Base-by-base conservation (phyloP, 2,797 vertebrate genomes). In the Luscinia luscinia region DNA sequence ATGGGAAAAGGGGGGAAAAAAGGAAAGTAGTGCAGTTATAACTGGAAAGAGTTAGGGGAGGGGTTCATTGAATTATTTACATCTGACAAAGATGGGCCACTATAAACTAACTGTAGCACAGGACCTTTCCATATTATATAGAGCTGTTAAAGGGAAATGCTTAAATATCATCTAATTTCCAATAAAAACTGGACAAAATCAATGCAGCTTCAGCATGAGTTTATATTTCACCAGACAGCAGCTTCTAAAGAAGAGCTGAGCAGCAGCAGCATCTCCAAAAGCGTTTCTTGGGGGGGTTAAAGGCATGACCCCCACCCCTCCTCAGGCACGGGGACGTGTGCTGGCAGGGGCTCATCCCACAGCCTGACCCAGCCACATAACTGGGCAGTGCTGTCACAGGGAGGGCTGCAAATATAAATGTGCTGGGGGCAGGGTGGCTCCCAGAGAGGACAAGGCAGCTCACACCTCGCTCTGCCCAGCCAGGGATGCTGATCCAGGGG, bases 391-490 rank as follows among this genome's bases (percentile, higher is more conserved):
- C 63, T 21, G 94, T 89, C 95, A 87, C 87, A 58, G 1, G 30
- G 30, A 52, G 58, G 11, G 1, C 38, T 73, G 67, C 75, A 34
- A 48, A 85, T 83, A 94, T 59, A 89, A 96, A 49, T 0, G 0
- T 18, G 52, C 49, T 1, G 1, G 81, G 3, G 2, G 2, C 89
- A 79, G 48, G 43, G 20, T 51, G 81, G 23, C 75, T 34, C 34
- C 34, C 34, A 34, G 34, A 34, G 34, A 34, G 34, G 34, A 34
- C 34, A 34, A 34, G 34, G 34, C 34, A 34, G 34, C 34, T 66
- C 55, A 2, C 2, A 0, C 22, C 34, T 59, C 3, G 0, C 6
- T 1, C 36, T 78, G 72, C 73, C 68, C 0, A 0, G 32, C 4
- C 0, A 15, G 78, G 70, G 58, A 27, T 38, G 61, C 58, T 27